These are phyloP conservation scores for Phasianus colchicus DNA, from an alignment of 2,113 vertebrate genomes.

Conservation along the genomic window DNA sequence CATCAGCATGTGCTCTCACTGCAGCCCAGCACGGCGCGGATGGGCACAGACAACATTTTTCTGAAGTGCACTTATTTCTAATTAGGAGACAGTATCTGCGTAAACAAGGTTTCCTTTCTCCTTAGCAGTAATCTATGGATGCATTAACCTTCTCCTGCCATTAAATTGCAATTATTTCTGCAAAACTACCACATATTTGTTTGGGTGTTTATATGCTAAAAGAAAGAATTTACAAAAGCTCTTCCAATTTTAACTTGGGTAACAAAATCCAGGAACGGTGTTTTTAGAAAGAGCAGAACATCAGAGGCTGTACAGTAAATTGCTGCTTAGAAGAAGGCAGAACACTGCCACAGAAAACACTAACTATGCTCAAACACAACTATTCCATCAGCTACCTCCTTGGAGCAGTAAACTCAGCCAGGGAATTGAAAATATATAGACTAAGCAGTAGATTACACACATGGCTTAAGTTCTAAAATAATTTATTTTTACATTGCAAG, in stretches of 20 bases:
- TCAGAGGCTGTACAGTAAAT: background rate
- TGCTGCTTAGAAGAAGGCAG: background rate
- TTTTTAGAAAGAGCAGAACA: background rate
- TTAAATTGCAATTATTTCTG: background rate
- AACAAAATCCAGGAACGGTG: background rate
- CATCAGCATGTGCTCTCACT: fast-evolving
- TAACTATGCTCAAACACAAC: background rate
- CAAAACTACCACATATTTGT: background rate
- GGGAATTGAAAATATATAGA: background rate
- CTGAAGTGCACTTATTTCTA: constrained; percentile 24
- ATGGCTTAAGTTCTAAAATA: background rate
- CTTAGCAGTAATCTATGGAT: background rate
- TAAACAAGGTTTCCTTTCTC: background rate
- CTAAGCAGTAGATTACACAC: background rate
- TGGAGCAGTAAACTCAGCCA: background rate
- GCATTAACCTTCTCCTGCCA: background rate
- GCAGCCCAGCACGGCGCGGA: background rate
- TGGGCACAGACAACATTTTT: background rate
- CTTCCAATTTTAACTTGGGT: background rate
- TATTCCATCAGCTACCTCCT: background rate
- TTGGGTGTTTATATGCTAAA: background rate
- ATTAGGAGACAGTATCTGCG: background rate
- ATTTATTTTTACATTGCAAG: background rate
- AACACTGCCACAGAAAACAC: background rate
- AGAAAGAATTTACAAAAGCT: background rate